These are phyloP conservation scores for Onychomys torridus DNA, from an alignment of 2,797 vertebrate species.

Conservation along the genomic window DNA sequence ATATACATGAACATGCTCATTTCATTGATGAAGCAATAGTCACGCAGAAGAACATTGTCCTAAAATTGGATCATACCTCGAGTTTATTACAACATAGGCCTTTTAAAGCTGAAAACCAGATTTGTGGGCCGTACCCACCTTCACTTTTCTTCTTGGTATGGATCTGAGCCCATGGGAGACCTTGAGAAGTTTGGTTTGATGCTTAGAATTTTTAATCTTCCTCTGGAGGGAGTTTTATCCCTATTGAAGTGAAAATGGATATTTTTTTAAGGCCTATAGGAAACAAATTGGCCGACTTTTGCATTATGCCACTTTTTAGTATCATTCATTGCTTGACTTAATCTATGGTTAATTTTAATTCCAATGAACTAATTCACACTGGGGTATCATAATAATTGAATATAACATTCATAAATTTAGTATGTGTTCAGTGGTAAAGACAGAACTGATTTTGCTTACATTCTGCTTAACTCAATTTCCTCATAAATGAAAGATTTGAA, in stretches of 20 bases:
- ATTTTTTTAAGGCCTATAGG: neutral
- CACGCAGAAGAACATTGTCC: neutral
- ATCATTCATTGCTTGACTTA: constrained; percentile 34
- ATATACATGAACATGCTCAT: neutral
- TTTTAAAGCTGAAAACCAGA: neutral
- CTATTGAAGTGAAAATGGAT: constrained; percentile 20
- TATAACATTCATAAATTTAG: constrained; percentile 12
- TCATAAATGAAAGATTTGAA: constrained; percentile 60
- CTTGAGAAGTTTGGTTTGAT: constrained; percentile 64
- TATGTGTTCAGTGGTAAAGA: constrained; percentile 1
- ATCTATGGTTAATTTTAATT: constrained; percentile 24
- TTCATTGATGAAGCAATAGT: neutral
- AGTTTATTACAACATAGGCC: neutral
- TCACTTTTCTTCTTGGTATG: constrained; percentile 36
- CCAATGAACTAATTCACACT: constrained; percentile 11
- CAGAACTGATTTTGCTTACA: constrained; percentile 25
- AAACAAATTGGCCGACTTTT: neutral
- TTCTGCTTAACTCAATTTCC: constrained; percentile 55
- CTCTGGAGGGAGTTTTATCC: constrained; percentile 48
- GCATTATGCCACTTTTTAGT: neutral
- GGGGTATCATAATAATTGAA: neutral
- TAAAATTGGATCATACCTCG: neutral
- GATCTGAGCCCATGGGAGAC: constrained; percentile 32
- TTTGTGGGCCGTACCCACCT: neutral
- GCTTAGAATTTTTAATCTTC: constrained; percentile 7